Evolutionary conservation across 2,888 invertebrate species (phyloP), one percentile per base, ranked within the genome.

Genomic region (Euphydryas editha): DNA sequence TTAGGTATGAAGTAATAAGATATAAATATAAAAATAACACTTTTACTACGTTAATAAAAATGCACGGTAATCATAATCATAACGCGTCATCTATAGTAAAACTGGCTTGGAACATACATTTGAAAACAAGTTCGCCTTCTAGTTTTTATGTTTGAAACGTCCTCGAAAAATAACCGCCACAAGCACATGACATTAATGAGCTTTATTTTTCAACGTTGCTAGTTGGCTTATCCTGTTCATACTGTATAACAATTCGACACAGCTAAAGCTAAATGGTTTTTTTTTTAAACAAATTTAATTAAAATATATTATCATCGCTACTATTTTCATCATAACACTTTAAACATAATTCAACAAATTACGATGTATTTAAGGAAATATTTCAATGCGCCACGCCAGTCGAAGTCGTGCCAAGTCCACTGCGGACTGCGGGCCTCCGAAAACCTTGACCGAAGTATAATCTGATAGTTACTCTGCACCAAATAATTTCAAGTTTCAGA

Each of bases 121-220:
- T 72, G 66, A 75, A 77, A 90, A 88, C 86, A 71, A 83, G 88
- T 90, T 83, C 76, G 73, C 68, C 75, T 77, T 81, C 85, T 79
- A 80, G 86, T 90, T 90, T 89, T 89, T 88, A 77, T 72, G 75
- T 74, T 74, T 70, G 69, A 70, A 74, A 75, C 79, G 90, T 87
- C 90, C 90, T 91, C 86, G 90, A 91, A 86, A 89, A 82, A 84
- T 90, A 91, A 91, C 90, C 89, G 90, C 76, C 90, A 75, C 72
- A 73, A 68, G 74, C 82, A 81, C 81, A 82, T 84, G 82, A 81
- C 65, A 65, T 78, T 82, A 86, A 83, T 79, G 81, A 85, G 81
- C 76, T 75, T 77, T 78, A 30, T 30, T 81, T 82, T 79, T 74
- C 76, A 73, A 76, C 49, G 60, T 66, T 62, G 39, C 57, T 63